Percentiles rank a stretch among this genome's conserved stretches.
Evolutionary conservation across 2,113 vertebrate genomes (phyloP).

Genomic region (Chaetura pelagica): DNA sequence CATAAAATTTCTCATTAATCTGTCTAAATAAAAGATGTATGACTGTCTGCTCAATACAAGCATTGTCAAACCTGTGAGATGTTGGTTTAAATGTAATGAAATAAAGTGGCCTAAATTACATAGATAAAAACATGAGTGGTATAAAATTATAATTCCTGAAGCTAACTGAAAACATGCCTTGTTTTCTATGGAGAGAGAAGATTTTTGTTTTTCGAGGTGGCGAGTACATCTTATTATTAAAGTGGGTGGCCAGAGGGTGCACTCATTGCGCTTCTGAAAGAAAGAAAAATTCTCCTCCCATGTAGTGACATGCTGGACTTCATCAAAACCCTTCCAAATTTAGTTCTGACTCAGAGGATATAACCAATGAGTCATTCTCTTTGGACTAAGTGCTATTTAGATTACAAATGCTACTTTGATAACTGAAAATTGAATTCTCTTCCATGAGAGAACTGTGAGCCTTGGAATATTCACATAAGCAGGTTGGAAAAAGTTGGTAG

Average conservation of each 20-base stretch:
- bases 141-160: not conserved
- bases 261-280: not conserved
- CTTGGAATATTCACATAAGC: too few species aligned
- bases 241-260: not conserved
- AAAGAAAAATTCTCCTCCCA: not conserved
- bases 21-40: slow-evolving; percentile 18
- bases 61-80: not conserved
- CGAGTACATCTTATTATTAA: not conserved
- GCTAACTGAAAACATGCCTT: not conserved
- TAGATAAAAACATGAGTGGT: not conserved
- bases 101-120: not conserved
- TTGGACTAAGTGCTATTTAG: not conserved
- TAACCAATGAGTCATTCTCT: not conserved
- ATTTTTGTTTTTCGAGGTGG: not conserved
- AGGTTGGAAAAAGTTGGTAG: too few species aligned
- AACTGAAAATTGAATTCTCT: not conserved
- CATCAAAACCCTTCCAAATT: not conserved
- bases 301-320: not conserved
- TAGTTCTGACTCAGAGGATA: not conserved
- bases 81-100: not conserved
- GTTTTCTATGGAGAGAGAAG: not conserved
- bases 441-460: not conserved
- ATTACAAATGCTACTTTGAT: not conserved
- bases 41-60: not conserved
- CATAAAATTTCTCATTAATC: slow-evolving; percentile 44